Percentiles rank a stretch among this genome's conserved stretches.
phyloP scores from a whole-genome alignment of 2,113 vertebrate species.

The Spea bombifrons region DNA sequence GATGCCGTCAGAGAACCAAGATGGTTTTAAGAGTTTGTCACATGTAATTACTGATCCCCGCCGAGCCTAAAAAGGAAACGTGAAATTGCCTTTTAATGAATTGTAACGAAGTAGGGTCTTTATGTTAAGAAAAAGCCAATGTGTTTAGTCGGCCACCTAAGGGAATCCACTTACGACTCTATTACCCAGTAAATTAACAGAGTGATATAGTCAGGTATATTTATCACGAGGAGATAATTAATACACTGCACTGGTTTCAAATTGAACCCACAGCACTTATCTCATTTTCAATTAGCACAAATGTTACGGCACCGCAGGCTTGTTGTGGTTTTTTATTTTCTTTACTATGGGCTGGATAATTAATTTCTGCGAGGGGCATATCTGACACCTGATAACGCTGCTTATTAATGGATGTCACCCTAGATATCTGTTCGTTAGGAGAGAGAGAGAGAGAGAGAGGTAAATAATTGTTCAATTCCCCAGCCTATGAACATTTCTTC shows the following conservation, averaged over 20 bases:
- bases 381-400: constrained; percentile 76
- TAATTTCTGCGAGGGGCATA: constrained; percentile 79
- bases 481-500: constrained; percentile 72
- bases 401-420: constrained; percentile 82
- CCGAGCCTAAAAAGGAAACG: constrained; percentile 1
- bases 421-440: constrained; percentile 73
- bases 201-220: constrained; percentile 79
- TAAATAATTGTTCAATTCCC: constrained; percentile 75
- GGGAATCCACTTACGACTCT: constrained; percentile 75
- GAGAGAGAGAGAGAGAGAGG: constrained; percentile 53
- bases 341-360: constrained; percentile 77
- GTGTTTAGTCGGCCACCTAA: constrained; percentile 66
- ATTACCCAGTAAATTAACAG: constrained; percentile 76
- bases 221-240: constrained; percentile 81
- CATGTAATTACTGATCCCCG: constrained; percentile 11
- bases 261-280: constrained; percentile 85
- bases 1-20: fast-evolving
- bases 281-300: constrained; percentile 84
- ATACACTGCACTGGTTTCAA: constrained; percentile 80
- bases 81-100: constrained; percentile 27
- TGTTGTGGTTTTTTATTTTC: constrained; percentile 65
- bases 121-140: constrained; percentile 53
- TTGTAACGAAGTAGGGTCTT: constrained; percentile 52
- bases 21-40: constrained; percentile 1
- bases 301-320: constrained; percentile 74